These are phyloP conservation scores for Rousettus madagascariensis DNA, from an alignment of 2,797 vertebrate species.

Conservation along the genomic window DNA sequence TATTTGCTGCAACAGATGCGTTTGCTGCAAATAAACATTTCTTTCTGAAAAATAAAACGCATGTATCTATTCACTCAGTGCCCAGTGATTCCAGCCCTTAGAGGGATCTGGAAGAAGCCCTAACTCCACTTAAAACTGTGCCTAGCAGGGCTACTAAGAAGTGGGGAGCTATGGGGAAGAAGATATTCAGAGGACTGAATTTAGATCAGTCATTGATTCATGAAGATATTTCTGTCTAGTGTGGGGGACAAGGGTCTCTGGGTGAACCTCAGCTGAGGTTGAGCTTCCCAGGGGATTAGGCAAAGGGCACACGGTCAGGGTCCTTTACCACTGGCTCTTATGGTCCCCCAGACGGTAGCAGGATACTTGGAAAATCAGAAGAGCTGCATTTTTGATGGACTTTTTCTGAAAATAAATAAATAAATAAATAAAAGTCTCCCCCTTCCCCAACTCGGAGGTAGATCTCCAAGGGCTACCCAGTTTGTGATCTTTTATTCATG, in stretches of 20 bases:
- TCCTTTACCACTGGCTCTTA: fast-evolving
- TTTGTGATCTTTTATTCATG: slow-evolving; percentile 60
- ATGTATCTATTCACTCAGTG: not conserved
- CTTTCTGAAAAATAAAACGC: slow-evolving; percentile 35
- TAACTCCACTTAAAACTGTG: not conserved
- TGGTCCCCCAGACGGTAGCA: not conserved
- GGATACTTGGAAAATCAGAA: not conserved
- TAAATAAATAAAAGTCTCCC: not conserved
- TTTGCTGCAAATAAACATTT: not conserved
- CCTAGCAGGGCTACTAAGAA: not conserved
- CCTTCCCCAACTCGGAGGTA: not conserved
- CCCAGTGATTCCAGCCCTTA: not conserved
- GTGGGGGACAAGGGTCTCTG: not conserved
- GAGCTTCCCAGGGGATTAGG: not conserved
- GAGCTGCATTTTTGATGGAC: not conserved
- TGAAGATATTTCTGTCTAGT: not conserved
- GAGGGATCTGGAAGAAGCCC: not conserved
- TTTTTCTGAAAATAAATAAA: slow-evolving; percentile 4
- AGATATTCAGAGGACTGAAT: not conserved
- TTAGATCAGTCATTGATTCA: not conserved
- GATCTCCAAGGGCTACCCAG: not conserved
- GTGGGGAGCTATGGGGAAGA: not conserved
- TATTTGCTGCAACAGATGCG: not conserved
- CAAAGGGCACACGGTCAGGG: not conserved
- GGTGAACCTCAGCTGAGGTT: not conserved